Percentiles rank a stretch among this genome's conserved stretches.
Evolutionary conservation across 2,888 invertebrate genomes (phyloP).

Genomic region (Agrochola macilenta): DNA sequence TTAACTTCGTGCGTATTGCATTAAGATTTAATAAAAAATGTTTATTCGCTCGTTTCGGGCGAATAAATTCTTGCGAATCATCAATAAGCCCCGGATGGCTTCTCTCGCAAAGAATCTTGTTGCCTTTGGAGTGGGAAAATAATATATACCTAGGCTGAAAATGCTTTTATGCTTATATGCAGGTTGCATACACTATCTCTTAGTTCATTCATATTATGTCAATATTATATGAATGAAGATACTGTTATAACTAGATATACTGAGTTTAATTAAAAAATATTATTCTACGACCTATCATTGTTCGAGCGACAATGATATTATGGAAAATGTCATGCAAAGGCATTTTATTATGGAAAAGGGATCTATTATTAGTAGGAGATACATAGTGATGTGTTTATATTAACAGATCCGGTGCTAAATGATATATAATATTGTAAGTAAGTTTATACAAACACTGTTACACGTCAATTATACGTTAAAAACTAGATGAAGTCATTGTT

Average conservation of each 20-base stretch:
- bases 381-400: not conserved
- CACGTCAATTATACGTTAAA: not conserved
- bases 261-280: not conserved
- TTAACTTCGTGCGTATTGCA: too few relatives aligned
- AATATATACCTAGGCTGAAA: not conserved
- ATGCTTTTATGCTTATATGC: not conserved
- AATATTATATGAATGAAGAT: not conserved
- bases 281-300: constrained; percentile 3
- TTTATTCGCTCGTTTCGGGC: too few relatives aligned
- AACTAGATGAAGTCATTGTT: not conserved
- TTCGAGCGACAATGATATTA: not conserved
- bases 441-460: not conserved
- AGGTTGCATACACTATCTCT: not conserved
- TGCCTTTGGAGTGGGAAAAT: too few relatives aligned
- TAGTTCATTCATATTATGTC: not conserved
- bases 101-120: not conserved
- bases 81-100: not conserved
- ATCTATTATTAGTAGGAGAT: not conserved
- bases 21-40: too few relatives aligned
- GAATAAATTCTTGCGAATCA: too few relatives aligned
- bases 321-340: not conserved
- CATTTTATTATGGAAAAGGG: not conserved
- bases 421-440: not conserved
- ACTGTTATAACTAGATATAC: not conserved
- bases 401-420: too few relatives aligned